These are phyloP conservation scores for Blastobasis lacticolella DNA, from an alignment of 2,888 invertebrate species.

Conservation along the genomic window DNA sequence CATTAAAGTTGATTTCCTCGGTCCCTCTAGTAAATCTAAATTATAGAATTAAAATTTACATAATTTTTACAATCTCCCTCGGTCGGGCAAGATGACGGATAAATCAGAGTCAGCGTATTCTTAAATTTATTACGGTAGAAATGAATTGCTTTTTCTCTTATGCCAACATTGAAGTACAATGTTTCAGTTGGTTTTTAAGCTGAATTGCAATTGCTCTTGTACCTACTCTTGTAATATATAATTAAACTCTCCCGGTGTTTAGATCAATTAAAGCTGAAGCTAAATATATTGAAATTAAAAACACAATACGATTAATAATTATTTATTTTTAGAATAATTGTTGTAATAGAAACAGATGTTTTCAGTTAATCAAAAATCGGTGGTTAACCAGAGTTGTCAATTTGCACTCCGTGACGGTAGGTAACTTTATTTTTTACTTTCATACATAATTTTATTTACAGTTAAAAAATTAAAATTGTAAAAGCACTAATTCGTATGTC, in stretches of 20 bases:
- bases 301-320: too few relatives aligned
- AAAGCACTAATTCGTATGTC: slow-evolving; percentile 19
- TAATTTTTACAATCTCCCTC: background rate
- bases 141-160: background rate
- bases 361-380: too few relatives aligned
- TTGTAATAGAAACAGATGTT: too few relatives aligned
- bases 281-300: too few relatives aligned
- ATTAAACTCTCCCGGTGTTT: too few relatives aligned
- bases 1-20: background rate
- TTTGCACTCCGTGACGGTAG: too few relatives aligned
- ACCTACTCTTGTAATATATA: too few relatives aligned
- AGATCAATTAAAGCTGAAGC: too few relatives aligned
- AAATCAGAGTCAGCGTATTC: background rate
- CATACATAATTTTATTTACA: too few relatives aligned
- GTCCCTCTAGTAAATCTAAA: background rate
- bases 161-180: background rate
- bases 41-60: background rate
- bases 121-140: background rate
- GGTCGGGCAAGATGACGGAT: background rate
- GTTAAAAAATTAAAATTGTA: slow-evolving; percentile 10
- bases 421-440: too few relatives aligned
- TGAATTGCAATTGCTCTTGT: background rate
- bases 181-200: background rate
- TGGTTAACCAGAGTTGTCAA: too few relatives aligned
- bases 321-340: too few relatives aligned